Evolutionary conservation across 2,113 vertebrate species (phyloP), one percentile per base, ranked within the genome.

Genomic region (Dicaeum eximium): DNA sequence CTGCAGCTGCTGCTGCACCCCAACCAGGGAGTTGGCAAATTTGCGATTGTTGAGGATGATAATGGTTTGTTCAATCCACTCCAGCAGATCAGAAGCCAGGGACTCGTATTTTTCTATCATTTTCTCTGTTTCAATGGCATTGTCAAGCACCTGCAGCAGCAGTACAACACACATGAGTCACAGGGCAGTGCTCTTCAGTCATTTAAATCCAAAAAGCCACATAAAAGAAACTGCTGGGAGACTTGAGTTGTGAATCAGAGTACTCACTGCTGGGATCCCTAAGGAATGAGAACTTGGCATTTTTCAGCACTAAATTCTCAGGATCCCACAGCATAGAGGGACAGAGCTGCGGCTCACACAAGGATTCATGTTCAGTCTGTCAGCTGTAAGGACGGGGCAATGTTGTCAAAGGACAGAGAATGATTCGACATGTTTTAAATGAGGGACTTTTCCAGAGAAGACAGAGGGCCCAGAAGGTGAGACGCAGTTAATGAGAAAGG

Each of bases 51-150:
- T 99, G 89, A 99, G 98, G 97, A 99, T 99, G 95, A 99, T 99
- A 96, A 99, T 99, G 96, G 99, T 99, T 97, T 99, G 99, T 75
- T 99, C 99, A 40, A 99, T 99, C 99, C 99, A 99, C 97, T 99
- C 99, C 64, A 99, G 98, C 61, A 99, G 98, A 95, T 99, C 99
- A 1, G 99, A 99, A 44, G 99, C 99, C 97, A 99, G 98, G 3
- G 98, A 99, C 90, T 99, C 99, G 1, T 99, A 99, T 92, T 99
- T 99, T 94, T 99, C 98, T 6, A 99, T 98, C 99, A 99, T 99
- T 92, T 99, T 99, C 97, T 99, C 99, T 0, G 99, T 99, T 97
- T 99, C 99, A 37, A 99, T 99, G 93, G 99, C 99, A 37, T 99
- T 99, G 93, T 99, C 99, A 67, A 99, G 96, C 61, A 99, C 99